A percentile compares a stretch with the other conserved stretches of the same genome.
Evolutionary conservation across 2,797 vertebrate genomes (phyloP).

Genomic region (Pangasius krempfi): DNA sequence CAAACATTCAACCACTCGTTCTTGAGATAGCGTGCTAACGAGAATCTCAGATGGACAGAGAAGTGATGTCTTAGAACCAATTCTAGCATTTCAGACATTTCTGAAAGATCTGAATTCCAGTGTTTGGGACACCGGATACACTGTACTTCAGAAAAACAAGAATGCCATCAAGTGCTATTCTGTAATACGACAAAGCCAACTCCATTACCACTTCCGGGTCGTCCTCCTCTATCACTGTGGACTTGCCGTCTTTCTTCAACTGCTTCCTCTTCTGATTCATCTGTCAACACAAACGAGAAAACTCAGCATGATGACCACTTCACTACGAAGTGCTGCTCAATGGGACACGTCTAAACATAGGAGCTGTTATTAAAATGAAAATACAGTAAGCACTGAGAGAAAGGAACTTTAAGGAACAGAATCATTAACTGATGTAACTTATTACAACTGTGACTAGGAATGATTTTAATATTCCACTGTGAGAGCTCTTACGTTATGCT

Average conservation of each 20-base stretch:
- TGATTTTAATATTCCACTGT: background rate
- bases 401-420: background rate
- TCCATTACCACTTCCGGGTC: constrained; percentile 86
- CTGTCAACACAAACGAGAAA: constrained; percentile 65
- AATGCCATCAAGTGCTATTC: background rate
- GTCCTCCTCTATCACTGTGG: constrained; percentile 86
- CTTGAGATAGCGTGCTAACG: background rate
- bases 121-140: background rate
- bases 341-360: background rate
- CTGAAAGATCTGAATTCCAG: too few relatives aligned
- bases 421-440: background rate
- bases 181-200: background rate
- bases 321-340: background rate
- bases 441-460: background rate
- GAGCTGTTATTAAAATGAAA: background rate
- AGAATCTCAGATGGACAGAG: background rate
- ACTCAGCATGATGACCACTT: background rate
- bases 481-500: constrained; percentile 87
- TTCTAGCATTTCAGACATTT: too few relatives aligned
- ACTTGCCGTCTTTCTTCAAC: constrained; percentile 94
- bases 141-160: too few relatives aligned
- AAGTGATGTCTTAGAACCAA: background rate
- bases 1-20: background rate
- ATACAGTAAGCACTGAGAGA: background rate
- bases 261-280: constrained; percentile 96